phyloP scores from a whole-genome alignment of 2,113 vertebrate species.

The Tragelaphus buxtoni region DNA sequence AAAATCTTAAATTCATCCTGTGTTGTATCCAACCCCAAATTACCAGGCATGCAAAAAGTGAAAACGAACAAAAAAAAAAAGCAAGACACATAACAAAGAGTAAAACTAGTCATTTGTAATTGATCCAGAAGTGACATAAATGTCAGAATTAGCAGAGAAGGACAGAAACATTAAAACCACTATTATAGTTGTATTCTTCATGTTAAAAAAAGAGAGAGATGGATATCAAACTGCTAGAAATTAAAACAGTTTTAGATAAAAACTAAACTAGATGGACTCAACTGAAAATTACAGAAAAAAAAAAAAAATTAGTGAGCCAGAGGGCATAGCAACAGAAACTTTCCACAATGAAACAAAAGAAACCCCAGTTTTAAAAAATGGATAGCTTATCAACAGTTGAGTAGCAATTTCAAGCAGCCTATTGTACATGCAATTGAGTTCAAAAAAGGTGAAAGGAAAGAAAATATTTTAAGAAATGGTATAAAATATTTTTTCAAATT shows the following conservation, averaged over 20 bases:
- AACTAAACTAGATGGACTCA: not conserved
- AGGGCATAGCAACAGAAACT: not conserved
- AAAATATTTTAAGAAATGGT: not conserved
- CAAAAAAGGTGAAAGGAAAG: not conserved
- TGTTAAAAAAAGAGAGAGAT: not conserved
- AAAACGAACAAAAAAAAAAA: not conserved
- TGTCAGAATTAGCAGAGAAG: not conserved
- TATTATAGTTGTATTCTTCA: not conserved
- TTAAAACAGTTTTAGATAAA: not conserved
- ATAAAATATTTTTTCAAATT: not conserved
- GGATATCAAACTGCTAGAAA: not conserved
- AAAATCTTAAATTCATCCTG: not conserved
- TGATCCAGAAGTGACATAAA: not conserved
- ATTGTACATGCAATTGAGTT: not conserved
- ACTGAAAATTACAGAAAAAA: not conserved
- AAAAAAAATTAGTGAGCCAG: not conserved
- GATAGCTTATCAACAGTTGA: not conserved
- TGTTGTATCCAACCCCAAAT: not conserved
- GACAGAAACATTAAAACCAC: not conserved
- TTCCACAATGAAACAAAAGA: not conserved
- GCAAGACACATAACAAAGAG: not conserved
- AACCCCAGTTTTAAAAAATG: not conserved
- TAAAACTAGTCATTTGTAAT: not conserved
- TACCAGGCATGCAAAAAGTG: not conserved
- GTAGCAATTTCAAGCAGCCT: not conserved